Evolutionary conservation across 2,888 invertebrate species (phyloP), one percentile per base, ranked within the genome.

Genomic region (Tipula lateralis): DNA sequence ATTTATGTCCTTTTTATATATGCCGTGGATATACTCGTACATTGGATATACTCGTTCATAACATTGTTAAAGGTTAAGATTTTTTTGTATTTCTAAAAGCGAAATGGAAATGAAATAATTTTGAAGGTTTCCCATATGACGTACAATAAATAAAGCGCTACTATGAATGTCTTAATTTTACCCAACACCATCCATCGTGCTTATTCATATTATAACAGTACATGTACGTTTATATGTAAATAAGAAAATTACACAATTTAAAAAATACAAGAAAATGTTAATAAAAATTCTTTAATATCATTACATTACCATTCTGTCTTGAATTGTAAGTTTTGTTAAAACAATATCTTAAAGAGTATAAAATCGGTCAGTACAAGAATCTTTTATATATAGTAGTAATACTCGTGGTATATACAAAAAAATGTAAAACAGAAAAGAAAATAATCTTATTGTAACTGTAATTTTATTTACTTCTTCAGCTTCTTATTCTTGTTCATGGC

Each of bases 301-400:
- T 66, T 66, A 66, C 66, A 66, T 66, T 66, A 66, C 24, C 66
- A 66, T 66, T 66, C 66, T 66, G 66, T 66, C 66, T 66, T 24
- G 66, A 24, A 19, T 66, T 66, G 24, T 66, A 66, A 24, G 24
- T 66, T 66, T 1, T 24, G 24, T 66, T 66, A 24, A 19, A 66
- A 66, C 66, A 66, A 66, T 19, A 9, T 50, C 50, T 7, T 24
- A 66, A 24, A 24, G 2, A 24, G 66, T 66, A 66, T 66, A 66
- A 66, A 66, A 24, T 66, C 66, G 66, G 66, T 66, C 66, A 66
- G 24, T 66, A 24, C 9, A 66, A 66, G 24, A 24, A 66, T 24
- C 19, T 7, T 12, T n/a, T 24, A 24, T 66, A 66, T 9, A 24
- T 2, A 24, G 7, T 2, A 7, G 9, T 24, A 24, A 66, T 66